Evolutionary conservation across 2,888 invertebrate genomes (phyloP).

Genomic region (Axea sp.): DNA sequence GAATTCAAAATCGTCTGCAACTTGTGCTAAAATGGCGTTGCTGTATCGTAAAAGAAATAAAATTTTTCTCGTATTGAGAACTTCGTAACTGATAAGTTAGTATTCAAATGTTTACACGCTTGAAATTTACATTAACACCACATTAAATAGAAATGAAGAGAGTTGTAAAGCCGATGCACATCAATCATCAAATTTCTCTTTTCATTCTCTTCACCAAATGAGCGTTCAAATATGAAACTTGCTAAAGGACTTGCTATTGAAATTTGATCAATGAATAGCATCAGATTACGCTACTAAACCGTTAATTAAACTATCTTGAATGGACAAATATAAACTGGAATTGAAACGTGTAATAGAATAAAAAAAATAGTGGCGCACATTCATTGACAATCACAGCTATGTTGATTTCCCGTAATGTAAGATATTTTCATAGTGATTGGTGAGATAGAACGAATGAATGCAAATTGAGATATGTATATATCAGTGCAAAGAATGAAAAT

Average conservation of each 20-base stretch:
- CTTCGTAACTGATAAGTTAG: background rate
- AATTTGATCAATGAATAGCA: conserved; percentile 30
- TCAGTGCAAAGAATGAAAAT: conserved; percentile 24
- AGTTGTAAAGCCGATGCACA: conserved; percentile 2
- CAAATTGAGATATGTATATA: conserved; percentile 25
- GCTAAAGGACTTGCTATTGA: background rate
- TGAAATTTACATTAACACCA: conserved; percentile 16
- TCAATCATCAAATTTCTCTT: conserved; percentile 20
- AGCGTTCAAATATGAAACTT: no score
- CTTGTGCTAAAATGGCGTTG: conserved; percentile 8
- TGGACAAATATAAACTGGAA: conserved; percentile 23
- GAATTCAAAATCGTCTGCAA: conserved; percentile 15
- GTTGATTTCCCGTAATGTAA: conserved; percentile 35
- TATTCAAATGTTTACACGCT: conserved; percentile 19
- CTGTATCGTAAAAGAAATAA: conserved; percentile 8
- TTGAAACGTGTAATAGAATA: conserved; percentile 30
- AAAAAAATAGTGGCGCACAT: conserved; percentile 43
- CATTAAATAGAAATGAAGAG: conserved; percentile 18
- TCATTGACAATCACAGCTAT: conserved; percentile 44
- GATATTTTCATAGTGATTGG: conserved; percentile 33
- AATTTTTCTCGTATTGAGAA: conserved; percentile 7
- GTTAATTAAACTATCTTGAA: conserved; percentile 16
- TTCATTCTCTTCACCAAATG: background rate
- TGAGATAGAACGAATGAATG: conserved; percentile 35
- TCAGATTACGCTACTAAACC: conserved; percentile 8